Evolutionary conservation across 1,140 invertebrate species (phyloP).

Genomic region (Cotesia glomerata): DNA sequence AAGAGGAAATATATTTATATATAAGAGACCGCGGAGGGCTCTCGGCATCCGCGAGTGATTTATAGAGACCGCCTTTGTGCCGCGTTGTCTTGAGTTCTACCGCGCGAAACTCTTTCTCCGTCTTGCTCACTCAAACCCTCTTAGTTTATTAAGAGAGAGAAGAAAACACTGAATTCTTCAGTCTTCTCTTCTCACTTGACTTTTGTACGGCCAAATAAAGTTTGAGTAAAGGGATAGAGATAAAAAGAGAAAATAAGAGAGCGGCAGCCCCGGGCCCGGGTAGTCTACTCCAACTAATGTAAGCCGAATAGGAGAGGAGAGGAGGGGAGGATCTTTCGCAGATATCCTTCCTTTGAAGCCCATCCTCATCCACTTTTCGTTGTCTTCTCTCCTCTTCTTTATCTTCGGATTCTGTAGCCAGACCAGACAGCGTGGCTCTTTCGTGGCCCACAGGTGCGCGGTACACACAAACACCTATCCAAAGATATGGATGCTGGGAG

Average conservation of each 20-base stretch:
- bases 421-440: constrained; percentile 46
- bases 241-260: constrained; percentile 20
- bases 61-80: constrained; percentile 47
- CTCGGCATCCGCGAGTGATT: constrained; percentile 34
- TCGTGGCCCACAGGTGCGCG: constrained; percentile 36
- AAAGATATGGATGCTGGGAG: too few relatives aligned
- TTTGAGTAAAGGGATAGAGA: constrained; percentile 14
- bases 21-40: constrained; percentile 17
- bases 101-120: constrained; percentile 12
- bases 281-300: background rate
- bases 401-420: constrained; percentile 3
- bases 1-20: background rate
- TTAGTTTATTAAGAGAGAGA: too few relatives aligned
- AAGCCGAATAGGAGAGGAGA: too few relatives aligned
- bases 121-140: background rate
- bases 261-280: background rate
- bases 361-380: background rate
- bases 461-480: constrained; percentile 4
- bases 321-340: background rate
- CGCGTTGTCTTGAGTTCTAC: constrained; percentile 33
- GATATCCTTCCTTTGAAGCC: background rate
- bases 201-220: constrained; percentile 22
- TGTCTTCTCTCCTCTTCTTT: background rate
- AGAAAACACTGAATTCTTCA: constrained; percentile 1
- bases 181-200: constrained; percentile 13